Evolutionary conservation across 2,888 invertebrate genomes (phyloP), one percentile per base, ranked within the genome.

Genomic region (Caenorhabditis angaria): DNA sequence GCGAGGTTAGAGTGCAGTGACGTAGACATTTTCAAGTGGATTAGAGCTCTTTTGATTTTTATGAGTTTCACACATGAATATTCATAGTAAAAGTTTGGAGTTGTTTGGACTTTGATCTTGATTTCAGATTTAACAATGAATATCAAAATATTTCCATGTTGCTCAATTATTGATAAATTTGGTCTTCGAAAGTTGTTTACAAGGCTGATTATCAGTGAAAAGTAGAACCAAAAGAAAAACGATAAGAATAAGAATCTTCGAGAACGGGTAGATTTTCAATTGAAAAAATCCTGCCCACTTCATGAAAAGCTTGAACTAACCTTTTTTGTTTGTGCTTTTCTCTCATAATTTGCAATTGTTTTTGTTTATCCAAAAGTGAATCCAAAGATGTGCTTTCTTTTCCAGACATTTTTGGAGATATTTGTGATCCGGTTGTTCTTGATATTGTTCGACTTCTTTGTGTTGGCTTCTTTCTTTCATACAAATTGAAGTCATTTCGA

Each of bases 311-410:
- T 14, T 10, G 35, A 10, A 32, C 29, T 18, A 22, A 58, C 58
- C 58, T 58, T 27, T 47, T 58, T 27, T 58, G 58, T 18, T 25
- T n/a, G 35, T 35, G 18, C 35, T 28, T 58, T 18, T 58, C 58
- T 47, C 72, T 66, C 35, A 72, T 24, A 59, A 67, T 60, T 35
- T 67, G 28, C 65, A 72, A 61, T 72, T 57, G 60, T 61, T 72
- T 64, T 50, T 65, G 72, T 65, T 67, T 67, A 58, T 72, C 72
- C 4, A 72, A 61, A 20, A 72, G 63, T 8, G 72, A 72, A 50
- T 72, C 72, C 29, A 72, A 67, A 0, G 72, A 72, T 20, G 72
- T 67, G 20, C 72, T 64, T 65, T 72, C 72, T 41, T 67, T 61
- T 5, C 72, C 72, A 67, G 61, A 29, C 64, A 59, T 14, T 55